phyloP scores from a whole-genome alignment of 1,140 invertebrate genomes.

The Hycleus cichorii region DNA sequence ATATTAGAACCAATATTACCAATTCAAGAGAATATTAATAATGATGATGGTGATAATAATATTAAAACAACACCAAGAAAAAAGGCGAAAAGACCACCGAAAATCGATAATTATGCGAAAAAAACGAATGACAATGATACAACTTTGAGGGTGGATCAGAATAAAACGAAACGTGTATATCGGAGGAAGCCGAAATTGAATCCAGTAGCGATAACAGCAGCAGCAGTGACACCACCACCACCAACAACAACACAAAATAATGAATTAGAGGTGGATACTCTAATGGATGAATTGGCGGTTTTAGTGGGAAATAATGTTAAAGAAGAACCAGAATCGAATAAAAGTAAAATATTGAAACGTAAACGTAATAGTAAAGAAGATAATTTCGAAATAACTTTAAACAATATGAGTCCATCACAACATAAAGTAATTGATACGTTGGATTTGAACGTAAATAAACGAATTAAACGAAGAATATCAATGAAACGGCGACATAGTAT shows the following conservation, averaged over 20 bases:
- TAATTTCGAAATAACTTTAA: conserved; percentile 32
- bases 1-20: conserved; percentile 33
- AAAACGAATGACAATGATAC: not conserved
- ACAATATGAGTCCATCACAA: conserved; percentile 25
- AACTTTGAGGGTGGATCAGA: not conserved
- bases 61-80: conserved; percentile 15
- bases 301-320: not conserved
- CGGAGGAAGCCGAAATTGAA: conserved; percentile 15
- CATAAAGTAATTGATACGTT: conserved; percentile 36
- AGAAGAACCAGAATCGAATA: conserved; percentile 24
- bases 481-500: conserved; percentile 37
- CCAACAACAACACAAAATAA: too few relatives aligned
- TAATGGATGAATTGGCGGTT: too few relatives aligned
- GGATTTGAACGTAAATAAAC: conserved; percentile 36
- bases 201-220: conserved; percentile 9
- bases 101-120: conserved; percentile 10
- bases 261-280: too few relatives aligned
- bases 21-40: conserved; percentile 23
- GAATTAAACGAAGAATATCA: conserved; percentile 23
- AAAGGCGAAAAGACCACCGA: conserved; percentile 1
- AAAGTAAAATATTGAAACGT: conserved; percentile 19
- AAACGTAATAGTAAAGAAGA: conserved; percentile 32
- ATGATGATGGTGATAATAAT: conserved; percentile 21
- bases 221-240: not conserved
- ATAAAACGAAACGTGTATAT: conserved; percentile 10